Evolutionary conservation across 2,797 vertebrate genomes (phyloP).

Genomic region (Falco concolor): DNA sequence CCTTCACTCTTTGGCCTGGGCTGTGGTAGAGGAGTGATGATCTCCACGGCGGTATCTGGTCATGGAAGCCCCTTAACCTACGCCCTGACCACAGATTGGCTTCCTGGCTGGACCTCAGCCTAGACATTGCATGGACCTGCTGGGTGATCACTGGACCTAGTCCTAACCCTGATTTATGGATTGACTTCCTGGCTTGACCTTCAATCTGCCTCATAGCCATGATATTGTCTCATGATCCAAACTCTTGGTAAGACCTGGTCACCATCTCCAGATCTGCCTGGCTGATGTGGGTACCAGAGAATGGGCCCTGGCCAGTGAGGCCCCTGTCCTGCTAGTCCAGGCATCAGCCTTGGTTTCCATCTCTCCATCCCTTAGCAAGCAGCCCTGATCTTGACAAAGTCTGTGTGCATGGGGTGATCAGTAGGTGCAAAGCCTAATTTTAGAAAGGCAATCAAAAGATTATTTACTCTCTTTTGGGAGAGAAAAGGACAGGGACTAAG

Average conservation of each 20-base stretch:
- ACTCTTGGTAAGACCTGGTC: not conserved
- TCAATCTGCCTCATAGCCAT: not conserved
- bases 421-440: not conserved
- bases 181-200: not conserved
- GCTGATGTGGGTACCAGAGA: not conserved
- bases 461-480: not conserved
- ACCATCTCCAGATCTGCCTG: not conserved
- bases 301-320: not conserved
- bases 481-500: not conserved
- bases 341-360: not conserved
- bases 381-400: not conserved
- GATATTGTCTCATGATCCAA: not conserved
- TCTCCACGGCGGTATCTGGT: fast-evolving
- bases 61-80: not conserved
- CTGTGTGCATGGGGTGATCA: not conserved
- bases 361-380: not conserved
- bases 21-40: not conserved
- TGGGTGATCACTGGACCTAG: not conserved
- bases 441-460: not conserved
- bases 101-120: not conserved
- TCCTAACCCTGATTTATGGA: not conserved
- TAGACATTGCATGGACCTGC: not conserved
- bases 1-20: not conserved
- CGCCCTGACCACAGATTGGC: not conserved
- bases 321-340: not conserved